Evolutionary conservation across 2,113 vertebrate species (phyloP).

Genomic region (Lepisosteus oculatus): DNA sequence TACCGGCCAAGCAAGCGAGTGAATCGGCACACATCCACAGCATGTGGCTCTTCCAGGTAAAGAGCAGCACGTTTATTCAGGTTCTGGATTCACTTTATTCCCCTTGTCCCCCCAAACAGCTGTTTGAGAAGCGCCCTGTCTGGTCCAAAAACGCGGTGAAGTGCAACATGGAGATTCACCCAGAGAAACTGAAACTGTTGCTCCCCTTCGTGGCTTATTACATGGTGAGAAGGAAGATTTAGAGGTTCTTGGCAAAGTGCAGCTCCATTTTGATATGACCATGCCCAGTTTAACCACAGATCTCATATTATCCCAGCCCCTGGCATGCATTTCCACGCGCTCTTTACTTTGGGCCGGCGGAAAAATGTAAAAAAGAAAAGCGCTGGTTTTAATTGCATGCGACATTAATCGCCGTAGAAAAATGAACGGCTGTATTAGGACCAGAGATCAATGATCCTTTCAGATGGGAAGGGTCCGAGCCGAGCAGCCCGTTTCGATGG

Average conservation of each 20-base stretch:
- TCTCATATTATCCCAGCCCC: too few species aligned
- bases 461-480: neutral
- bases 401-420: neutral
- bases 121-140: conserved; percentile 83
- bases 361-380: neutral
- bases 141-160: conserved; percentile 93
- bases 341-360: too few species aligned
- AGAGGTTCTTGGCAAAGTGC: too few species aligned
- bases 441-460: neutral
- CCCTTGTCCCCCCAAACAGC: conserved; percentile 52
- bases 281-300: too few species aligned
- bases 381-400: too few species aligned
- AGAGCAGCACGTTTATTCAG: neutral
- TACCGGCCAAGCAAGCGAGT: neutral
- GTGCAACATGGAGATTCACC: conserved; percentile 85
- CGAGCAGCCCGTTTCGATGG: neutral
- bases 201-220: conserved; percentile 86
- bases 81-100: neutral
- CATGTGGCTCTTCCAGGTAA: neutral
- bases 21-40: neutral
- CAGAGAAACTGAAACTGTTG: conserved; percentile 90
- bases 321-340: too few species aligned
- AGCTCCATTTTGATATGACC: too few species aligned
- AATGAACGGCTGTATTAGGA: neutral
- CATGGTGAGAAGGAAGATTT: conserved; percentile 74